Base-by-base conservation (phyloP, 2,888 invertebrate genomes). In the Plusia festucae region DNA sequence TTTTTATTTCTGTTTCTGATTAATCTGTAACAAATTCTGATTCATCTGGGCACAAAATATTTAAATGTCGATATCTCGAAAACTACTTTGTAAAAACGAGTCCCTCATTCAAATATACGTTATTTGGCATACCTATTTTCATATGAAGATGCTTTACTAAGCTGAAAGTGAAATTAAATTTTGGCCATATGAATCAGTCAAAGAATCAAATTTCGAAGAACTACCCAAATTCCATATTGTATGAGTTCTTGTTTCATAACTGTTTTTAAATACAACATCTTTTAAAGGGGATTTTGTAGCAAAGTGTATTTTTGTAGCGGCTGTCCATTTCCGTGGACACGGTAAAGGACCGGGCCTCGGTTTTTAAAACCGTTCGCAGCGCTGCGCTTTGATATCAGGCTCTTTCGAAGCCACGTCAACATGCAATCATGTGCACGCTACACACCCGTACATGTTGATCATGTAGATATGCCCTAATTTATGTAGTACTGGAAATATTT, bases 311-410 rank as follows among this genome's bases (percentile, higher is more conserved):
- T 40, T 58, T 71, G 59, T 76, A 82, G 84, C 82, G 76, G 67
- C 81, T 80, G 83, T 76, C 81, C 87, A 65, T 84, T 81, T 76
- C 68, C 78, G 78, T 85, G 82, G 82, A 87, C 83, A 85, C 82
- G 83, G 78, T 76, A 90, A 91, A 89, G 84, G 76, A 70, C 65
- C 75, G 76, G 70, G 60, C 66, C 65, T 70, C 70, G 75, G 77
- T 82, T 87, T 90, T 85, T 78, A 85, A 88, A 88, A 64, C 85
- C 83, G 84, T 86, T 86, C 85, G 90, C 81, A 81, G 70, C 75
- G 73, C 74, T 79, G 75, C 82, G 84, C 90, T 91, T 92, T 91
- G 91, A 90, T 88, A 88, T 85, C 84, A 84, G 78, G 79, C 83
- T 82, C 80, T 89, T 83, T 87, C 83, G 83, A 78, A 85, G 87